Conservation (phyloP, 2,797 vertebrate species). For the Eremophila alpestris region DNA sequence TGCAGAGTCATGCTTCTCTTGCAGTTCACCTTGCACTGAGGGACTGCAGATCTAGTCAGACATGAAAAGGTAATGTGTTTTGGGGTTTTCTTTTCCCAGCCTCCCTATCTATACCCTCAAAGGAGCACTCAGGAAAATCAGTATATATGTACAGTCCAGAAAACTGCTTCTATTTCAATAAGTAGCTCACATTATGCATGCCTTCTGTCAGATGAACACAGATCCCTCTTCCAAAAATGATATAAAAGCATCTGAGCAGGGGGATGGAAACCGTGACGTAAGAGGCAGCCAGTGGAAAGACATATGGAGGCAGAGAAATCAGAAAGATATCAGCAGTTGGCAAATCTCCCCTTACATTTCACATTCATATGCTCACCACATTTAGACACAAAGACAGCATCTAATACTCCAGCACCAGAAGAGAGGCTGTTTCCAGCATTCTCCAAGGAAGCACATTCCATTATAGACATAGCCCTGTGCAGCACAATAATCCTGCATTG, state of each 20-base stretch:
- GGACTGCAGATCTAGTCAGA: neutral
- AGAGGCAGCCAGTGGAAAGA: conserved; percentile 40
- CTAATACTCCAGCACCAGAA: neutral
- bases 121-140: neutral
- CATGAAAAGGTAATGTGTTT: neutral
- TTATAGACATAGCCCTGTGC: neutral
- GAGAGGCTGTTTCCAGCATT: neutral
- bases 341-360: neutral
- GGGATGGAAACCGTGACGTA: conserved; percentile 14
- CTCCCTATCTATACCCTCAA: neutral
- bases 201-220: conserved; percentile 24
- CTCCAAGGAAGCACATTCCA: neutral
- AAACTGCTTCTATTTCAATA: conserved; percentile 34
- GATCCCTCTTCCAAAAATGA: conserved; percentile 38
- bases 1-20: neutral
- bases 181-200: conserved; percentile 17
- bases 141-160: neutral
- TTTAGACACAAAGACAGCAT: neutral
- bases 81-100: neutral
- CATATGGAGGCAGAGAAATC: conserved; percentile 34
- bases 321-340: conserved; percentile 16
- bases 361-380: neutral
- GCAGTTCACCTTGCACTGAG: neutral
- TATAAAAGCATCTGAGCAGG: conserved; percentile 31
- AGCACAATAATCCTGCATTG: neutral